These are phyloP conservation scores for Yponomeuta cagnagella DNA, from an alignment of 2,888 invertebrate genomes.

Conservation along the genomic window DNA sequence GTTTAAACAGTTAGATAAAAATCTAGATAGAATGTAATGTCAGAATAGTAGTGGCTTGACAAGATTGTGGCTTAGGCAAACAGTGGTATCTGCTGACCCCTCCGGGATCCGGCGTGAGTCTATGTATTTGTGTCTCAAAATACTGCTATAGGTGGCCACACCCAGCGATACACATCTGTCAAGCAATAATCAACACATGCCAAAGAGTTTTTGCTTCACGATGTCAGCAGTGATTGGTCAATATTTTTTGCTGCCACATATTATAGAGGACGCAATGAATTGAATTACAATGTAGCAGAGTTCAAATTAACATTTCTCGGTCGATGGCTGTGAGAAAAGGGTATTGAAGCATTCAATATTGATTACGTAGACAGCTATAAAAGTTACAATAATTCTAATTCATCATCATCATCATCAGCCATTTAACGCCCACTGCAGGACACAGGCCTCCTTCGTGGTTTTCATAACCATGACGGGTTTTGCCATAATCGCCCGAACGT, in stretches of 20 bases:
- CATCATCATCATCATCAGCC: no score
- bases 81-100: no score
- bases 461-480: no score
- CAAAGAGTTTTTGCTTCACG: background rate
- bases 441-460: no score
- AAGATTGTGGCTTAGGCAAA: no score
- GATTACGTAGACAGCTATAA: background rate
- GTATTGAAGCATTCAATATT: background rate
- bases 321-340: background rate
- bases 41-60: no score
- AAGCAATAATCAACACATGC: background rate
- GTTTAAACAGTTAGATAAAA: no score
- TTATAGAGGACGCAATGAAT: background rate
- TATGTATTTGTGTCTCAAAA: background rate
- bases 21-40: no score
- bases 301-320: background rate
- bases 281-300: background rate
- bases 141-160: background rate
- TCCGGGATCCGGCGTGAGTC: no score
- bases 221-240: constrained; percentile 1
- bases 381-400: background rate
- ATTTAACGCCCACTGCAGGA: no score
- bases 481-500: no score
- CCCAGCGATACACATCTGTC: background rate
- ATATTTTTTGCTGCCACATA: background rate